Base-by-base conservation (phyloP, 2,113 vertebrate species). In the Anhinga rufa region DNA sequence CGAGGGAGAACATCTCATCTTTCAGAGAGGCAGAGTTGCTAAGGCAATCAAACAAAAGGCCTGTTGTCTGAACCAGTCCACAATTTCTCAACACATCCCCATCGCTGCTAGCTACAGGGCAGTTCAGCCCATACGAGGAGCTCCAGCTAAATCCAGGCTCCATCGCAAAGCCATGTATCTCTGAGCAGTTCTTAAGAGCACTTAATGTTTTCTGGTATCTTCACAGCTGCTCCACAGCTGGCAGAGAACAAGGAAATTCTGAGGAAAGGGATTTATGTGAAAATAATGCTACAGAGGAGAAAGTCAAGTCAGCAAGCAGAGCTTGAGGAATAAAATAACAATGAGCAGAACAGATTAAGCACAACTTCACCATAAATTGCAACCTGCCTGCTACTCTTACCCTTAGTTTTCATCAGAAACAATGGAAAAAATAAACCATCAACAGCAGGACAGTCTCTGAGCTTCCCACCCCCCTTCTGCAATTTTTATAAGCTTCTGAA, bases 241-340 rank as follows among this genome's bases (percentile, higher is more conserved):
- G 94, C 90, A 93, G 40, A 69, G 65, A 84, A 38, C 42, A 87
- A 42, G 92, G 87, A 93, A 92, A 96, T 44, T 92, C 44, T 91
- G 85, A 95, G 78, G 68, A 64, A 82, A 64, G 65, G 82, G 66
- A 77, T 44, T 92, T 28, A 44, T 60, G 26, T 9, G 68, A 70
- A 36, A 90, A 93, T 54, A 96, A 86, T 12, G 55, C 51, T 71
- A 60, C 70, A 76, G 79, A 92, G 79, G n/a, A 93, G 68, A 64
- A 86, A 80, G 66, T 74, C 71, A 72, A 83, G 72, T 15, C 64
- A 74, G 82, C 26, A 28, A 81, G 51, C 17, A 34, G 65, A 76
- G 66, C 0, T 51, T 22, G 20, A 82, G 26, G 64, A 75, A 84
- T 34, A 64, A 82, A 91, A 82, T 54, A 40, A 19, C 8, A 62